Conservation (phyloP, 2,888 invertebrate species). For the Leistus spinibarbis region DNA sequence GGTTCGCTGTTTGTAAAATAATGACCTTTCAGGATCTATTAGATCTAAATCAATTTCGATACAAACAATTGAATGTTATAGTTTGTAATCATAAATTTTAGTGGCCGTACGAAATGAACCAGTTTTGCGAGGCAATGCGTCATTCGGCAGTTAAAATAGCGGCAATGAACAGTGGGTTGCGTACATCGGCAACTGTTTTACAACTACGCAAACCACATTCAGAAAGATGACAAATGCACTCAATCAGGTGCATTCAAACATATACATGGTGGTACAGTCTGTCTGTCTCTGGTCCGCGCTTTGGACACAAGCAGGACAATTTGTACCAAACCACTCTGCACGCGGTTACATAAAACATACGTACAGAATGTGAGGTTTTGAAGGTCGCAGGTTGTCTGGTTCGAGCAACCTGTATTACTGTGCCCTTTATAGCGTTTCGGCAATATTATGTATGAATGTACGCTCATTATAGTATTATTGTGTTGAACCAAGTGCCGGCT, state of each 20-base stretch:
- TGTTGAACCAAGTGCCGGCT: background rate
- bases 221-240: slow-evolving; percentile 4
- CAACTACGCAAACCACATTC: slow-evolving; percentile 14
- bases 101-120: background rate
- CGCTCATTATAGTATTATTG: background rate
- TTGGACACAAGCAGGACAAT: background rate
- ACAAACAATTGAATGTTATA: background rate
- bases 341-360: background rate
- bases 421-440: background rate
- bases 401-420: background rate
- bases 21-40: background rate
- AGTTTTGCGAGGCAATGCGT: background rate
- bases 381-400: background rate
- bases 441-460: slow-evolving; percentile 4
- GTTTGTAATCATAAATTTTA: background rate
- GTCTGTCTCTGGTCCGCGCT: background rate
- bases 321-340: background rate
- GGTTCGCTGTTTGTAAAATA: too few relatives aligned
- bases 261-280: slow-evolving; percentile 17
- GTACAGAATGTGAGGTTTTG: background rate
- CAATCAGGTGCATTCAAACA: slow-evolving; percentile 35
- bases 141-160: background rate
- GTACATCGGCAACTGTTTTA: too few relatives aligned
- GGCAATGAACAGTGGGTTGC: background rate
- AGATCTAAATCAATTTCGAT: background rate